Conservation (phyloP, 2,113 vertebrate species). For the Rhagologus leucostigma region DNA sequence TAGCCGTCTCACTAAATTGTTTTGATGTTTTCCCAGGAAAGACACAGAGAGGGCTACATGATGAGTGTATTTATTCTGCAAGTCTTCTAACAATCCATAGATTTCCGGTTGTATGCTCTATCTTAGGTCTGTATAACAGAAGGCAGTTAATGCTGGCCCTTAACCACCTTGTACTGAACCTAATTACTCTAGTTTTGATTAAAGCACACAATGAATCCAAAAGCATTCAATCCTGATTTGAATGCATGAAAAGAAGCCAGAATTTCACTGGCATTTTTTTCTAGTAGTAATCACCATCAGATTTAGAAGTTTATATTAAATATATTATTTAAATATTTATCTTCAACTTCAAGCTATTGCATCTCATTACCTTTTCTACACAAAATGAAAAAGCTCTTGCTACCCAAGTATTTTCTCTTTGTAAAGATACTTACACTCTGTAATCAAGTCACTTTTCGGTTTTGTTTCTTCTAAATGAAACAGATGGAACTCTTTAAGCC, state of each 20-base stretch:
- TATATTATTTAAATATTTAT: neutral
- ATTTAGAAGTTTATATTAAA: slow-evolving; percentile 23
- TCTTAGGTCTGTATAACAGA: neutral
- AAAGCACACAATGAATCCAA: neutral
- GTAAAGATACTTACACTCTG: neutral
- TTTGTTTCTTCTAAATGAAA: slow-evolving; percentile 31
- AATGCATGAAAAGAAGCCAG: neutral
- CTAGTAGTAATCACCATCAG: neutral
- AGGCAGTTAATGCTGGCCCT: neutral
- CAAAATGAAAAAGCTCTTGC: neutral
- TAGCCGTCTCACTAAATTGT: neutral
- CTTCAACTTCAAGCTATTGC: neutral
- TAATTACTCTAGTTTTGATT: slow-evolving; percentile 35
- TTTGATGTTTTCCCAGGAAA: neutral
- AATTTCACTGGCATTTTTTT: neutral
- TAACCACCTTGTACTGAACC: slow-evolving; percentile 14
- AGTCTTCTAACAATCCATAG: neutral
- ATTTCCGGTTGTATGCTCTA: neutral
- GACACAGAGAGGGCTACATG: neutral
- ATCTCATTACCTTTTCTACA: neutral
- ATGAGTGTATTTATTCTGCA: neutral
- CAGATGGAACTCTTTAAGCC: slow-evolving; percentile 39
- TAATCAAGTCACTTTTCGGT: slow-evolving; percentile 23
- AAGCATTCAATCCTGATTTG: neutral
- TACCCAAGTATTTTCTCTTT: neutral